Conservation (phyloP, 1,140 invertebrate species). For the Megalopta genalis region DNA sequence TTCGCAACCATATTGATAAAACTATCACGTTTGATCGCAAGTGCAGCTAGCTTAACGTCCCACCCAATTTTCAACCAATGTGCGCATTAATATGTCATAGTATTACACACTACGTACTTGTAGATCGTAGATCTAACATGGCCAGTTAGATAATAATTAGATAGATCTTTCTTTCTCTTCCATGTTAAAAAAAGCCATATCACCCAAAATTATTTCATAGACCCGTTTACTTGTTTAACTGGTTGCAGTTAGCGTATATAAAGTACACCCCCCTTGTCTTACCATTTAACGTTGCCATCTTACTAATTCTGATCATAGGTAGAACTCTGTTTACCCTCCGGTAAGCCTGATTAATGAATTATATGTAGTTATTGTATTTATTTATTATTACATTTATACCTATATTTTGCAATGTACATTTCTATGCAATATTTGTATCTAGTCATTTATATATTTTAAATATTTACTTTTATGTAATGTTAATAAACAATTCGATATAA, state of each 20-base stretch:
- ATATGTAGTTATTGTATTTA: conserved; percentile 75
- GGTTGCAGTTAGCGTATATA: conserved; percentile 48
- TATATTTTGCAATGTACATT: conserved; percentile 80
- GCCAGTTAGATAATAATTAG: conserved; percentile 53
- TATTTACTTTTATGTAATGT: conserved; percentile 80
- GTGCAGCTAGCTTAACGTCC: conserved; percentile 53
- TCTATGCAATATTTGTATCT: conserved; percentile 80
- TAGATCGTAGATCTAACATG: conserved; percentile 54
- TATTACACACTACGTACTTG: conserved; percentile 48
- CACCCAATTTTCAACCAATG: conserved; percentile 50
- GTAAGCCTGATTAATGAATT: conserved; percentile 52
- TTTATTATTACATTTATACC: conserved; percentile 76
- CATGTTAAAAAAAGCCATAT: conserved; percentile 55
- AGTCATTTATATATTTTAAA: conserved; percentile 80
- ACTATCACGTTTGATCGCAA: conserved; percentile 46
- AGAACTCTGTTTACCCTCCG: conserved; percentile 48
- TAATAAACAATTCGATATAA: conserved; percentile 78
- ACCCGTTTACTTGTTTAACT: conserved; percentile 30
- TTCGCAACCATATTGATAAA: conserved; percentile 39
- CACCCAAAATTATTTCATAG: conserved; percentile 44
- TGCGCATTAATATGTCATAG: conserved; percentile 59
- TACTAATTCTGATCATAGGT: conserved; percentile 53
- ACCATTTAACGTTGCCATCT: conserved; percentile 60
- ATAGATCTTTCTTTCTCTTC: conserved; percentile 49
- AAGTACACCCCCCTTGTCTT: conserved; percentile 35